Evolutionary conservation across 92 coral and sea anemone genomes (phyloP).

Genomic region (Meandrina meandrites): DNA sequence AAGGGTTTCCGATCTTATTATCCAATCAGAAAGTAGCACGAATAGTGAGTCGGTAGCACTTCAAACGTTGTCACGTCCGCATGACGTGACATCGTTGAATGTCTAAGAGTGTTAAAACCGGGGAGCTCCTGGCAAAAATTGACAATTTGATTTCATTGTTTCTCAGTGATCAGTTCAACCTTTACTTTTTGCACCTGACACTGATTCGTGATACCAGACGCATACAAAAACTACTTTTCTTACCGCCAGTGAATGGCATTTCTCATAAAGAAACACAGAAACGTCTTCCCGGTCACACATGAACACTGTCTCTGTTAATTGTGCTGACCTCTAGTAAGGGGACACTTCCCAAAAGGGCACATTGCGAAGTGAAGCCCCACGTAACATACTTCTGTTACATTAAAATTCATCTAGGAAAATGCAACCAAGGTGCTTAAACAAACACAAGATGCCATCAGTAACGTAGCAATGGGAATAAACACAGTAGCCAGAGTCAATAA

Average conservation of each 20-base stretch:
- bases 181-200: neutral
- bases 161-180: neutral
- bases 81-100: neutral
- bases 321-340: neutral
- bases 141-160: neutral
- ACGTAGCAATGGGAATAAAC: constrained; percentile 78
- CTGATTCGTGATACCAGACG: neutral
- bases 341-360: neutral
- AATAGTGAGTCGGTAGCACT: neutral
- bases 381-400: neutral
- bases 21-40: neutral
- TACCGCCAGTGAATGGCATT: neutral
- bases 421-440: constrained; percentile 75
- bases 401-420: constrained; percentile 62
- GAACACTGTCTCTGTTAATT: neutral
- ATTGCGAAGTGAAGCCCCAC: neutral
- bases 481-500: constrained; percentile 64
- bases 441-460: constrained; percentile 64
- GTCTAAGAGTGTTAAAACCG: neutral
- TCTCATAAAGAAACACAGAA: neutral
- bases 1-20: neutral
- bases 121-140: neutral
- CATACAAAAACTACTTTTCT: neutral
- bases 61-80: neutral
- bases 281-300: neutral